These are phyloP conservation scores for Fopius arisanus DNA, from an alignment of 1,140 invertebrate genomes.

Conservation along the genomic window DNA sequence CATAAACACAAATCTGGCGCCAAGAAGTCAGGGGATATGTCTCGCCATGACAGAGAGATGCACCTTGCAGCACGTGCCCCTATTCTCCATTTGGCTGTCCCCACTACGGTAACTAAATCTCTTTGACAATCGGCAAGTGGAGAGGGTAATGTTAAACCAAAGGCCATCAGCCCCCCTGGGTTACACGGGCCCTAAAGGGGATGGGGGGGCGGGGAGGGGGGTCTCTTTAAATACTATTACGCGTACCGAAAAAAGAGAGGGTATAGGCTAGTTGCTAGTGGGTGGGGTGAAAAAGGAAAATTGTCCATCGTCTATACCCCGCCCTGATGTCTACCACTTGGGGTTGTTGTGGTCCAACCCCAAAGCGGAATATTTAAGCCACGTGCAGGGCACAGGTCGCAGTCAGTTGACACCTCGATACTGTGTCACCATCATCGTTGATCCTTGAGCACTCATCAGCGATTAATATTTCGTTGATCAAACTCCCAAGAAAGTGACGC, in stretches of 20 bases:
- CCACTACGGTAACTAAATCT: neutral
- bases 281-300: constrained; percentile 15
- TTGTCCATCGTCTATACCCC: neutral
- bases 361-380: constrained; percentile 42
- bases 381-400: constrained; percentile 29
- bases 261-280: constrained; percentile 12
- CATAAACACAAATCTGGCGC: neutral
- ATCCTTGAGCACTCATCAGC: neutral
- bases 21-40: neutral
- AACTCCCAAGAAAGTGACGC: too few relatives aligned
- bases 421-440: constrained; percentile 15
- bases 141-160: neutral
- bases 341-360: constrained; percentile 10
- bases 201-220: constrained; percentile 25
- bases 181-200: too few relatives aligned
- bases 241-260: constrained; percentile 22
- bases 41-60: neutral
- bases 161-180: neutral
- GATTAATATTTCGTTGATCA: too few relatives aligned
- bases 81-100: neutral
- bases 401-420: constrained; percentile 38
- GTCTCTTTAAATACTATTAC: constrained; percentile 52
- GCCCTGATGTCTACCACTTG: neutral
- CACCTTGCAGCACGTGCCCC: neutral
- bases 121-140: neutral